These are phyloP conservation scores for Halcyon chelicuti DNA, from an alignment of 2,797 vertebrate species.

Conservation along the genomic window DNA sequence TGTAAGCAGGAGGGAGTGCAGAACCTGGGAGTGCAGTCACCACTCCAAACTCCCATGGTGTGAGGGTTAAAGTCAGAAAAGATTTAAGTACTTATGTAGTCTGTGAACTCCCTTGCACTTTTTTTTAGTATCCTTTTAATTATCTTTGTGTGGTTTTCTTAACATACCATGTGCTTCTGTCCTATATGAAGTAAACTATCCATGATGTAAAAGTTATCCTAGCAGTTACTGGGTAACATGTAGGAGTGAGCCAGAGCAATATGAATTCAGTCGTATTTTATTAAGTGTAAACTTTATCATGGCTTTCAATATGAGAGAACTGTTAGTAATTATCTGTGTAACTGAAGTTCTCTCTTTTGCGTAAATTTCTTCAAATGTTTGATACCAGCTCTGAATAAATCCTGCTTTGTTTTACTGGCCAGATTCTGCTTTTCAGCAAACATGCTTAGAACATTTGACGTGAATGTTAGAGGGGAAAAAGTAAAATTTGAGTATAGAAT, in stretches of 20 bases:
- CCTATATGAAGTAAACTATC: neutral
- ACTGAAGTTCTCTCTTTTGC: neutral
- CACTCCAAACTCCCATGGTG: neutral
- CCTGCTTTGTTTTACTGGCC: neutral
- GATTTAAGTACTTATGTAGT: neutral
- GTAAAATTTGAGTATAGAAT: neutral
- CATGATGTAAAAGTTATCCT: neutral
- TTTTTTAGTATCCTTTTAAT: neutral
- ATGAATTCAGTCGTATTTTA: neutral
- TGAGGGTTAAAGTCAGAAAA: neutral
- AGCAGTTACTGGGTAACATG: neutral
- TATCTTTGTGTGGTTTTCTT: neutral
- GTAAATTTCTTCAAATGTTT: neutral
- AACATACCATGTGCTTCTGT: neutral
- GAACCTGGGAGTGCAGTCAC: neutral
- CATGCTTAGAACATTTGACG: neutral
- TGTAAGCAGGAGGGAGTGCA: neutral
- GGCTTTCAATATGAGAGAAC: neutral
- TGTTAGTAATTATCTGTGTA: neutral
- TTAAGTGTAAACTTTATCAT: neutral
- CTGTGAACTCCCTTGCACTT: neutral
- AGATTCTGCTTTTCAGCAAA: neutral
- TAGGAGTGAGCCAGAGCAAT: neutral
- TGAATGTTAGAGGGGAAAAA: neutral
- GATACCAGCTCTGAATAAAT: neutral